Conservation (phyloP, 2,113 vertebrate species). For the Chaetorhynchus papuensis region DNA sequence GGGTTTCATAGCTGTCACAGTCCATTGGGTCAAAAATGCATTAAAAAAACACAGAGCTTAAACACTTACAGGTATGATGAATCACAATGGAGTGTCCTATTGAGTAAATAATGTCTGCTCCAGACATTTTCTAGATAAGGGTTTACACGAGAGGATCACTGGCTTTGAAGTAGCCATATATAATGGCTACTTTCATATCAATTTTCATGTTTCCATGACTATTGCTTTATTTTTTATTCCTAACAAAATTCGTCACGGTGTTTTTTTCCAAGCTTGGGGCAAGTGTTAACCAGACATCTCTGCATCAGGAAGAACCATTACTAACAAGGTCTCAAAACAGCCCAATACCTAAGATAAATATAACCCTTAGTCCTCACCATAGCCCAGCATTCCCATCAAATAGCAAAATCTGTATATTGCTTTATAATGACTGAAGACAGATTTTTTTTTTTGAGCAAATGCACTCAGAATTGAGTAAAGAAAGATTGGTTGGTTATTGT, state of each 20-base stretch:
- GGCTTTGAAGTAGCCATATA: neutral
- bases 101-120: slow-evolving; percentile 3
- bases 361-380: neutral
- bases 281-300: neutral
- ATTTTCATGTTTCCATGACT: neutral
- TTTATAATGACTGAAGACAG: neutral
- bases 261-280: neutral
- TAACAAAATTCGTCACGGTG: neutral
- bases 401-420: neutral
- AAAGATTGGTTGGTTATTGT: neutral
- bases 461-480: neutral
- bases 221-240: neutral
- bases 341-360: neutral
- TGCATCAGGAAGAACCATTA: neutral
- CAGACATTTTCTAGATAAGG: slow-evolving; percentile 10
- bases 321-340: neutral
- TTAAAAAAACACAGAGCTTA: neutral
- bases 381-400: neutral
- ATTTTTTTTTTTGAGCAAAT: neutral
- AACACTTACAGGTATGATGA: neutral
- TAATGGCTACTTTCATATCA: neutral
- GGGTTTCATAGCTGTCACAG: neutral
- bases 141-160: neutral
- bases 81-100: neutral
- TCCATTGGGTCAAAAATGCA: slow-evolving; percentile 10